A percentile compares a stretch with the other conserved stretches of the same genome.
Evolutionary conservation across 2,888 invertebrate genomes (phyloP).

Genomic region (Herminia tarsipennalis): DNA sequence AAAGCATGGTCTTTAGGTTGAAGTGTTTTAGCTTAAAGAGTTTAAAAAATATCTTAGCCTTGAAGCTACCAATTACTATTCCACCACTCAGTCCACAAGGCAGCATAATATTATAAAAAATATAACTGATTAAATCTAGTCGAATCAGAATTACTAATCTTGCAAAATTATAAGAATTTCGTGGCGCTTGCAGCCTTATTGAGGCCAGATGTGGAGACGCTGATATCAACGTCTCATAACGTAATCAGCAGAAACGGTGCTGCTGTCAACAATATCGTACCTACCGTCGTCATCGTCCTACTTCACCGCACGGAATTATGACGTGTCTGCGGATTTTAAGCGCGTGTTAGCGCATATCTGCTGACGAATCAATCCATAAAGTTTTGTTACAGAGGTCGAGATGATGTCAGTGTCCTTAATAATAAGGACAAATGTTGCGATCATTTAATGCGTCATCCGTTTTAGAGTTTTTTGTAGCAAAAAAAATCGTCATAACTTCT

Average conservation of each 20-base stretch:
- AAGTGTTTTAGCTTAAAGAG: too few relatives aligned
- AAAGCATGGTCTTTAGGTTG: too few relatives aligned
- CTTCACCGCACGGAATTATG: conserved; percentile 27
- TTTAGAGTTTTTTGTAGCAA: not conserved
- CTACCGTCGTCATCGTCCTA: conserved; percentile 42
- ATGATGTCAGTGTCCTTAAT: conserved; percentile 6
- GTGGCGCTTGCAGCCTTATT: conserved; percentile 23
- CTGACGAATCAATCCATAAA: conserved; percentile 12
- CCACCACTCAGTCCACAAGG: too few relatives aligned
- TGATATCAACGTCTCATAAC: conserved; percentile 31
- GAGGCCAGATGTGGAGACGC: conserved; percentile 26
- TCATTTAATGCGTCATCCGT: not conserved
- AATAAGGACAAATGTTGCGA: not conserved
- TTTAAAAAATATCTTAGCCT: too few relatives aligned
- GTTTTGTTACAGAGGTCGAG: not conserved
- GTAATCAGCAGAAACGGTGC: conserved; percentile 27
- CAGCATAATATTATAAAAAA: too few relatives aligned
- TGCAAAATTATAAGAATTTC: conserved; percentile 17
- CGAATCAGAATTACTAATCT: not conserved
- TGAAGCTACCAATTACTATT: too few relatives aligned
- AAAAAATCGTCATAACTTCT: not conserved
- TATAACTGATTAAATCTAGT: too few relatives aligned
- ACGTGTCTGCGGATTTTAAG: conserved; percentile 25
- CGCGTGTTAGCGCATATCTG: conserved; percentile 13
- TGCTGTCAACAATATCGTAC: conserved; percentile 33